phyloP scores from a whole-genome alignment of 1,140 invertebrate genomes.

The Marisa cornuarietis region DNA sequence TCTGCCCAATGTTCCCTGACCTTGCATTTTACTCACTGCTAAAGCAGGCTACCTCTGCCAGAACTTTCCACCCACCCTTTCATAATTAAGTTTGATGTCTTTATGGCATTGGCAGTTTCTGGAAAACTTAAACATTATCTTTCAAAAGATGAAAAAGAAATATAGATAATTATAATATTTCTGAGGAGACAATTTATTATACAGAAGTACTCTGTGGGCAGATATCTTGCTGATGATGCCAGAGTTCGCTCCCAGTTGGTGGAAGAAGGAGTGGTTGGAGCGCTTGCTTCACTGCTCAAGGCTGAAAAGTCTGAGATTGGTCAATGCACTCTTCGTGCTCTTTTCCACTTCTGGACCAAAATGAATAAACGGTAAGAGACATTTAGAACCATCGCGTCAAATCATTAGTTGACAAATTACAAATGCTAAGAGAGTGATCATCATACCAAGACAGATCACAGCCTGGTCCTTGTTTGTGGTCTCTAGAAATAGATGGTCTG shows the following conservation, averaged over 20 bases:
- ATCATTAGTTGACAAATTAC: too few relatives aligned
- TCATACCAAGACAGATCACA: too few relatives aligned
- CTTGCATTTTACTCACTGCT: background rate
- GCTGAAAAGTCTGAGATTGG: background rate
- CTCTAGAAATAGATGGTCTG: too few relatives aligned
- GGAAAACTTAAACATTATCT: background rate
- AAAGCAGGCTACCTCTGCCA: too few relatives aligned
- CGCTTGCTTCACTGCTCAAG: slow-evolving; percentile 9
- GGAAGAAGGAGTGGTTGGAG: slow-evolving; percentile 6
- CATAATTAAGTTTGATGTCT: background rate
- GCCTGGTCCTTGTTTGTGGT: too few relatives aligned
- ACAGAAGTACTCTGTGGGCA: background rate
- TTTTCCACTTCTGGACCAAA: slow-evolving; percentile 7
- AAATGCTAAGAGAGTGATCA: too few relatives aligned
- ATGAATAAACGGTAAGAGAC: slow-evolving; percentile 12
- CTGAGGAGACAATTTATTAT: background rate
- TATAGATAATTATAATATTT: background rate
- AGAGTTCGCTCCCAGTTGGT: slow-evolving; percentile 15
- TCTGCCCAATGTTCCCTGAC: too few relatives aligned
- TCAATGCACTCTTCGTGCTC: background rate
- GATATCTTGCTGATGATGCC: background rate
- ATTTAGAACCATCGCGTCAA: background rate
- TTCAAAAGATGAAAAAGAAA: background rate
- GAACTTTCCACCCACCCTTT: background rate
- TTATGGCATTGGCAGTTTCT: background rate